Base-by-base conservation (phyloP, 2,113 vertebrate species). In the Podilymbus podiceps region DNA sequence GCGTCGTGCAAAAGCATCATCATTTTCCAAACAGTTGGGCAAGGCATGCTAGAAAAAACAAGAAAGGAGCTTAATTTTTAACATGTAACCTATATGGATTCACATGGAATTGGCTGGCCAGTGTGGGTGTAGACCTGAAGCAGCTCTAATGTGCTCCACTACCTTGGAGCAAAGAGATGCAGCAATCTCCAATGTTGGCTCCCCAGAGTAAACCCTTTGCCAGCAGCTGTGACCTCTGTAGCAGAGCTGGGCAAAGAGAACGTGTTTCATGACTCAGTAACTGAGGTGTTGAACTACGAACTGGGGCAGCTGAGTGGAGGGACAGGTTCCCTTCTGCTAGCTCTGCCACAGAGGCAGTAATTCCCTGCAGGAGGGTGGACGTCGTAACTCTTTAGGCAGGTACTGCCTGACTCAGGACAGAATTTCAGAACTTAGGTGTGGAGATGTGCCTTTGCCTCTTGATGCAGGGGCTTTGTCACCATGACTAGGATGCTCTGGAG, bases 281-380 rank as follows among this genome's bases (percentile, higher is more conserved):
- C 35, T 18, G 49, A 33, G 55, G 8, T 31, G 25, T 2, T 25
- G 17, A 58, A 5, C 27, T 23, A 0, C 0, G 1, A 28, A 2
- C 35, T 35, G 62, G 66, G 52, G 28, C 27, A 20, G 0, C 49
- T 22, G 42, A 35, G 42, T 1, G 12, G 22, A 74, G 59, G 15
- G 17, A 21, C 9, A 0, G 0, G 0, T 15, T 66, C 33, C 17
- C 30, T 55, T 5, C 3, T 40, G 23, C 42, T 12, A 4, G 53
- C 44, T 55, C 25, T 38, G 46, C 71, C 11, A 2, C 4, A 19
- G 47, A 28, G 80, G 59, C 58, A n/a, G 49, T 2, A 25, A 2
- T 9, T 74, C 59, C 28, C 16, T 30, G 3, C 35, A 5, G 50
- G 19, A 64, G 12, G 9, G 21, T 20, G 46, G 25, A 4, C 1